Percentiles rank a stretch among this genome's conserved stretches.
These are phyloP conservation scores for Zelostemma sp. DNA, from an alignment of 1,140 invertebrate genomes.

Conservation along the genomic window DNA sequence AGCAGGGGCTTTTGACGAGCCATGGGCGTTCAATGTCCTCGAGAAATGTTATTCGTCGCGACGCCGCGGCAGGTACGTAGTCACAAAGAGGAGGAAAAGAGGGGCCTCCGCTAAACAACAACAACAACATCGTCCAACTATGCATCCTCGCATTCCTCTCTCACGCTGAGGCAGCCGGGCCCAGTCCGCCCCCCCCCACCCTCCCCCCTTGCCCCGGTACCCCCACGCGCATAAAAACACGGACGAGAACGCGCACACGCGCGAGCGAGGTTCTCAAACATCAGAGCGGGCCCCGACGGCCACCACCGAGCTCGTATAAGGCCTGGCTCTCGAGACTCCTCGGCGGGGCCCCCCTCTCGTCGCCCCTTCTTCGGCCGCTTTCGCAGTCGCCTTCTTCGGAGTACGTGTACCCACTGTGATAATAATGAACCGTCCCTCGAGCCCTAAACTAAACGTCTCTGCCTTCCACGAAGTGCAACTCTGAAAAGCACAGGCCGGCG, in stretches of 20 bases:
- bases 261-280: slow-evolving; percentile 6
- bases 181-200: too few species aligned
- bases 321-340: slow-evolving; percentile 33
- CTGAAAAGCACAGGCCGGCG: neutral
- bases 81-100: slow-evolving; percentile 1
- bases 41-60: slow-evolving; percentile 5
- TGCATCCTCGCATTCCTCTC: slow-evolving; percentile 66
- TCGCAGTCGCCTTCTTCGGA: slow-evolving; percentile 14
- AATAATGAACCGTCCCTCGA: slow-evolving; percentile 9
- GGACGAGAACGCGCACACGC: too few species aligned
- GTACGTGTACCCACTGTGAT: neutral
- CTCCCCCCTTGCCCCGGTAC: too few species aligned
- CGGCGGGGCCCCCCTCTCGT: slow-evolving; percentile 41
- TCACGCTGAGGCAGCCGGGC: slow-evolving; percentile 55
- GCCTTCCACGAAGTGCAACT: neutral
- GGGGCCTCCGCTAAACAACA: slow-evolving; percentile 12
- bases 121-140: slow-evolving; percentile 54
- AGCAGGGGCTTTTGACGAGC: too few species aligned
- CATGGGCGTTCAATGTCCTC: slow-evolving; percentile 1
- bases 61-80: slow-evolving; percentile 7
- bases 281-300: slow-evolving; percentile 8
- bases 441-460: neutral
- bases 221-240: too few species aligned
- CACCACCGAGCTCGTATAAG: slow-evolving; percentile 22
- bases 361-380: slow-evolving; percentile 26